Conservation (phyloP, 2,113 vertebrate species). For the Lutjanus erythropterus region DNA sequence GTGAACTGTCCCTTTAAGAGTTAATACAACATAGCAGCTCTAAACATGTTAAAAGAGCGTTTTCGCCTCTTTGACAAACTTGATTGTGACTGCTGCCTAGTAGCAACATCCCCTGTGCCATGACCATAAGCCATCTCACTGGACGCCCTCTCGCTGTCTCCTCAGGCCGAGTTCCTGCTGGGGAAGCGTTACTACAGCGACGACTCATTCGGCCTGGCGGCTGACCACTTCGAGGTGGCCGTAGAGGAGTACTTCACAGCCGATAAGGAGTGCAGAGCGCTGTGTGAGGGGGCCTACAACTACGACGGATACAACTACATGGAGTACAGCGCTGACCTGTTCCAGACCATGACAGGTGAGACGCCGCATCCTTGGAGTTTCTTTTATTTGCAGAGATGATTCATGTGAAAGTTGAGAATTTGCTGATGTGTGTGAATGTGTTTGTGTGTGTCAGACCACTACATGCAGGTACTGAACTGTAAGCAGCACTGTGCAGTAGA, state of each 20-base stretch:
- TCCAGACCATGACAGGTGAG: conserved; percentile 92
- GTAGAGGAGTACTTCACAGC: conserved; percentile 88
- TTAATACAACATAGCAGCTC: too few relatives aligned
- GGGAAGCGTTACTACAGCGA: conserved; percentile 90
- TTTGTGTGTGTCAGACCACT: conserved; percentile 90
- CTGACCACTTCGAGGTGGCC: conserved; percentile 89
- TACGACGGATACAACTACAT: conserved; percentile 98
- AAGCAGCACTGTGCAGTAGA: conserved; percentile 93
- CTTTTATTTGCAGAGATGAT: background rate
- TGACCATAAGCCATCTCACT: background rate
- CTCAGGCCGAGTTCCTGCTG: conserved; percentile 88
- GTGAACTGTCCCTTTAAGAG: too few relatives aligned
- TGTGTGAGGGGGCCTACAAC: conserved; percentile 93
- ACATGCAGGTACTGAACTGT: conserved; percentile 93
- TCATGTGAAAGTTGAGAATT: background rate
- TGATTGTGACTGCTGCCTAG: background rate
- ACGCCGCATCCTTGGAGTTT: fast-evolving
- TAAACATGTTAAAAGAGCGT: background rate
- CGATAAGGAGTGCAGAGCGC: conserved; percentile 87
- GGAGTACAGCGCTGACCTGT: conserved; percentile 95
- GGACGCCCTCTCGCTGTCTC: background rate
- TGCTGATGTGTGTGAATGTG: background rate
- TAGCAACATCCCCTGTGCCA: background rate
- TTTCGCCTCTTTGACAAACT: background rate
- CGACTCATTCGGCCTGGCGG: conserved; percentile 85